phyloP scores from a whole-genome alignment of 2,113 vertebrate species.

The Campylomormyrus tamandua region DNA sequence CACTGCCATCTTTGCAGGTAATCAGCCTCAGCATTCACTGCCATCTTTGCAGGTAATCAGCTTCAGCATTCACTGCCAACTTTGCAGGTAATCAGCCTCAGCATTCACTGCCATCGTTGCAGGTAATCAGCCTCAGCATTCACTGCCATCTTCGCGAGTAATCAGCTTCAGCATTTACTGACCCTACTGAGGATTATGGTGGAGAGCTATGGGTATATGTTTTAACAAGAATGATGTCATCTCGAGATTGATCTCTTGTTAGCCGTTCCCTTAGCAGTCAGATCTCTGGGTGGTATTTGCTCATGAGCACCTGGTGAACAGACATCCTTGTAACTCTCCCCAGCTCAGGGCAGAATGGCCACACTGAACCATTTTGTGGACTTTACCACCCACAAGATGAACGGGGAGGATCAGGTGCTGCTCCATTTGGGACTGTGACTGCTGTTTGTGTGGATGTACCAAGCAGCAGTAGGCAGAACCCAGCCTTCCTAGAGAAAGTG shows the following conservation, averaged over 20 bases:
- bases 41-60: constrained; percentile 10
- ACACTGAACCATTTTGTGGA: neutral
- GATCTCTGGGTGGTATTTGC: neutral
- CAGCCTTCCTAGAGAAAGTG: neutral
- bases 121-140: neutral
- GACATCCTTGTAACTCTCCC: neutral
- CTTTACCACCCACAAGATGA: neutral
- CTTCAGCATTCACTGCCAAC: neutral
- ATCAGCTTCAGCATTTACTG: neutral
- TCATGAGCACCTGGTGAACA: neutral
- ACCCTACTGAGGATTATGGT: neutral
- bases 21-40: neutral
- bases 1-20: no score
- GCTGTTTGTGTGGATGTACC: neutral
- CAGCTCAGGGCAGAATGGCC: neutral
- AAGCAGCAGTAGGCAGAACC: neutral
- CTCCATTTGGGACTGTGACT: neutral
- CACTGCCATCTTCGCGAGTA: neutral
- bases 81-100: constrained; percentile 2
- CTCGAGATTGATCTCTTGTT: neutral
- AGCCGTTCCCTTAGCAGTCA: neutral
- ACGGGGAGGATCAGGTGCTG: neutral
- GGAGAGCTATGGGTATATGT: neutral
- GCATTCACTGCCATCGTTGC: neutral
- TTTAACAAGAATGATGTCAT: neutral